Percentiles rank a stretch among this genome's conserved stretches.
phyloP scores from a whole-genome alignment of 2,888 invertebrate genomes.

The Drosophila leonis region DNA sequence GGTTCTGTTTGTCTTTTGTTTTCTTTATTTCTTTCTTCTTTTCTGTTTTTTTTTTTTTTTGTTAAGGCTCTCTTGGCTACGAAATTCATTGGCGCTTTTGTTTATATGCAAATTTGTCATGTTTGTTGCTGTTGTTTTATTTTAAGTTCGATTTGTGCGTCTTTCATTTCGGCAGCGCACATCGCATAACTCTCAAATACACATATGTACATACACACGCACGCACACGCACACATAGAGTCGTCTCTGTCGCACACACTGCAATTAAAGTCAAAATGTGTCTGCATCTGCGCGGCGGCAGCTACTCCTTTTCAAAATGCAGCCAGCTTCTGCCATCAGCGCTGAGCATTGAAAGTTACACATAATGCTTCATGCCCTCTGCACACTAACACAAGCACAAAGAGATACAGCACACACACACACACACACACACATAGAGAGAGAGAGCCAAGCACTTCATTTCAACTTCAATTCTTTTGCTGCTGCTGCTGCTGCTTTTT shows the following conservation, averaged over 20 bases:
- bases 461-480: constrained; percentile 72
- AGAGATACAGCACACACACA: constrained; percentile 22
- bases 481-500: constrained; percentile 45
- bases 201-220: constrained; percentile 34
- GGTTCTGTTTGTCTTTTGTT: constrained; percentile 56
- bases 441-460: constrained; percentile 62
- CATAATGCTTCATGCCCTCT: constrained; percentile 57
- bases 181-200: constrained; percentile 45
- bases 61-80: background rate
- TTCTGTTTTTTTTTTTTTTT: no score
- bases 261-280: constrained; percentile 73
- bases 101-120: constrained; percentile 74
- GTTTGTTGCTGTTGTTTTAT: constrained; percentile 52
- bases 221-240: constrained; percentile 52
- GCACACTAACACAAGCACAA: constrained; percentile 27
- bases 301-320: constrained; percentile 78
- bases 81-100: constrained; percentile 59
- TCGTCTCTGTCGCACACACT: constrained; percentile 67
- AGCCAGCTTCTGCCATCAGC: constrained; percentile 77
- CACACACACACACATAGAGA: constrained; percentile 17
- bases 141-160: constrained; percentile 48
- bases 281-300: constrained; percentile 72
- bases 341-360: constrained; percentile 72
- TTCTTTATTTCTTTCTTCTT: constrained; percentile 21
- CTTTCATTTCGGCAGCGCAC: constrained; percentile 67